A percentile compares a stretch with the other conserved stretches of the same genome.
phyloP scores from a whole-genome alignment of 2,797 vertebrate genomes.

The Gadopsis marmoratus region DNA sequence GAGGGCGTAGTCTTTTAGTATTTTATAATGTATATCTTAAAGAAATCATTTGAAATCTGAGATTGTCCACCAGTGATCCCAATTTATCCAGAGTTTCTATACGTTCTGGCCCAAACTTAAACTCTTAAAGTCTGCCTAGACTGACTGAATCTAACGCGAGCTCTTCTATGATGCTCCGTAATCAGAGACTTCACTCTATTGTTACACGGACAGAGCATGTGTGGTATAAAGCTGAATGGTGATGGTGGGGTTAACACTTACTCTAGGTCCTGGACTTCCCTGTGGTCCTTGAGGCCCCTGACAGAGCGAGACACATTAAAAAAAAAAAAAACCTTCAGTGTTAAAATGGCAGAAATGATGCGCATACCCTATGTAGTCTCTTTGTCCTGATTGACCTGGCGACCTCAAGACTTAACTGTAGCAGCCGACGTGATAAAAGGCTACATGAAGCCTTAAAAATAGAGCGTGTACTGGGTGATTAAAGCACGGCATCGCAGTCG shows the following conservation, averaged over 20 bases:
- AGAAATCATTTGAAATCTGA: not conserved
- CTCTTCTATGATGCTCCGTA: not conserved
- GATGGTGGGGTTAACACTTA: conserved; percentile 78
- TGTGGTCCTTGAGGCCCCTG: conserved; percentile 93
- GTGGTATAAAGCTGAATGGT: not conserved
- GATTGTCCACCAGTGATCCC: not conserved
- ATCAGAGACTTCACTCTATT: not conserved
- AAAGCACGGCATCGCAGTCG: not conserved
- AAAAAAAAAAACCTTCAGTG: not conserved
- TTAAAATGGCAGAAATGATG: not conserved
- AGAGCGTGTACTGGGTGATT: not conserved
- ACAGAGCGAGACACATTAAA: conserved; percentile 61
- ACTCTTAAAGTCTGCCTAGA: not conserved
- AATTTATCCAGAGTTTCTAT: not conserved
- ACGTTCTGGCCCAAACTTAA: not conserved
- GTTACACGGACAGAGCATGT: not conserved
- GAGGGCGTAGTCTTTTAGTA: not conserved
- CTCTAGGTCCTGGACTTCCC: conserved; percentile 91
- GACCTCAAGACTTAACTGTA: not conserved
- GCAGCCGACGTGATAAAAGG: not conserved
- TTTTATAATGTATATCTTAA: not conserved
- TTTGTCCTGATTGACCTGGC: not conserved
- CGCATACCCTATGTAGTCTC: not conserved
- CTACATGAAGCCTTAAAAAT: not conserved
- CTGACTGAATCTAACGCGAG: not conserved